These are phyloP conservation scores for Limanda limanda DNA, from an alignment of 2,113 vertebrate genomes.

Conservation along the genomic window DNA sequence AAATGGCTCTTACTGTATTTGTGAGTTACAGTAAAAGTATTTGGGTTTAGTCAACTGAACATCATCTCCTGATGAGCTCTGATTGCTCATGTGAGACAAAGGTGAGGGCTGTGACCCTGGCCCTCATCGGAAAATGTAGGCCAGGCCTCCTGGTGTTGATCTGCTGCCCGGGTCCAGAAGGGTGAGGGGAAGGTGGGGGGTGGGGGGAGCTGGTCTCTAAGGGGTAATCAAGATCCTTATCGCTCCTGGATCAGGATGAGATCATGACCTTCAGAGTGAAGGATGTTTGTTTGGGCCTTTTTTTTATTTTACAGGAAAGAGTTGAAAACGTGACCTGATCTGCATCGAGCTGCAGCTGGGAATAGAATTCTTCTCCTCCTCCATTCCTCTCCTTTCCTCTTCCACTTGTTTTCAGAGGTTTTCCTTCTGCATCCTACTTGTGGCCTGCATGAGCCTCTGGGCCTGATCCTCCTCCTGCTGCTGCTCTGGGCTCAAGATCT, in stretches of 20 bases:
- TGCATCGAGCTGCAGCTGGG: neutral
- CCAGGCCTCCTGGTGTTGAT: constrained; percentile 41
- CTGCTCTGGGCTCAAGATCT: too few relatives aligned
- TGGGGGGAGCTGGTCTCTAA: constrained; percentile 42
- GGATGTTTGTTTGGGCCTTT: constrained; percentile 42
- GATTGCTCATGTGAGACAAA: constrained; percentile 37
- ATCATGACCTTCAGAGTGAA: constrained; percentile 25
- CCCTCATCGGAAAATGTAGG: constrained; percentile 38
- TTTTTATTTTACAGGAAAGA: constrained; percentile 34
- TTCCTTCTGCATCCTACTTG: too few relatives aligned
- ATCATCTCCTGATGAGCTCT: constrained; percentile 25
- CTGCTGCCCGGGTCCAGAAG: constrained; percentile 15
- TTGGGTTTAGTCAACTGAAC: constrained; percentile 19
- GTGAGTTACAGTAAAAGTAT: neutral
- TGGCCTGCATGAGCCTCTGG: too few relatives aligned
- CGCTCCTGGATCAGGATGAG: constrained; percentile 44
- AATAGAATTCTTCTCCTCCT: too few relatives aligned
- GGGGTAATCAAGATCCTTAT: constrained; percentile 65
- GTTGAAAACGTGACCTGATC: constrained; percentile 26
- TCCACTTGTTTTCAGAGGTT: too few relatives aligned
- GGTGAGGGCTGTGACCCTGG: constrained; percentile 45
- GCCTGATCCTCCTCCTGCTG: too few relatives aligned
- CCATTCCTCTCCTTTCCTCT: too few relatives aligned
- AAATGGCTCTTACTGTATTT: neutral
- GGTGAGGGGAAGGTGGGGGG: neutral